Evolutionary conservation across 2,113 vertebrate genomes (phyloP).

Genomic region (Rhegmatorhina hoffmannsi): DNA sequence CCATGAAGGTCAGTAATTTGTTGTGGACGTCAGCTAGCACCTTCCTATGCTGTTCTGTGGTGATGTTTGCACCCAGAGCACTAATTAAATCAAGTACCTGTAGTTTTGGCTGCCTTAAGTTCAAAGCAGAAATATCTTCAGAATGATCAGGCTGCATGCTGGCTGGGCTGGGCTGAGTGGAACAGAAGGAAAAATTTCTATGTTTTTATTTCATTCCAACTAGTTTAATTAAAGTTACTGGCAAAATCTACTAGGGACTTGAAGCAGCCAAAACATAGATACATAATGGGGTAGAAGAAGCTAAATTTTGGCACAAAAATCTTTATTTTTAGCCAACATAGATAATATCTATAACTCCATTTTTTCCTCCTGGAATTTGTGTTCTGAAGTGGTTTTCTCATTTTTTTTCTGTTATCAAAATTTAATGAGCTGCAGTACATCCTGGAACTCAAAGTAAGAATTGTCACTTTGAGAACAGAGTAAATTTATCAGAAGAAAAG

Average conservation of each 20-base stretch:
- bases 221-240: background rate
- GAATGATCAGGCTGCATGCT: background rate
- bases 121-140: background rate
- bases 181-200: background rate
- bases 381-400: background rate
- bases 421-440: background rate
- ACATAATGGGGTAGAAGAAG: background rate
- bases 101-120: background rate
- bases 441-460: conserved; percentile 13
- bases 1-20: background rate
- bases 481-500: conserved; percentile 57
- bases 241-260: background rate
- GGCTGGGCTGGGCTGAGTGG: background rate
- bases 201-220: background rate
- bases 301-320: background rate
- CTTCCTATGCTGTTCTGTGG: background rate
- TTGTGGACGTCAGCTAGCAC: background rate
- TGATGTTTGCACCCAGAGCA: background rate
- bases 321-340: background rate
- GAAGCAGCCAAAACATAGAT: background rate
- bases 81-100: background rate
- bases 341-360: background rate
- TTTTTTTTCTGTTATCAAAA: background rate
- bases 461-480: conserved; percentile 51
- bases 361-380: background rate